Evolutionary conservation across 2,888 invertebrate species (phyloP).

Genomic region (Strigamia transsilvanica): DNA sequence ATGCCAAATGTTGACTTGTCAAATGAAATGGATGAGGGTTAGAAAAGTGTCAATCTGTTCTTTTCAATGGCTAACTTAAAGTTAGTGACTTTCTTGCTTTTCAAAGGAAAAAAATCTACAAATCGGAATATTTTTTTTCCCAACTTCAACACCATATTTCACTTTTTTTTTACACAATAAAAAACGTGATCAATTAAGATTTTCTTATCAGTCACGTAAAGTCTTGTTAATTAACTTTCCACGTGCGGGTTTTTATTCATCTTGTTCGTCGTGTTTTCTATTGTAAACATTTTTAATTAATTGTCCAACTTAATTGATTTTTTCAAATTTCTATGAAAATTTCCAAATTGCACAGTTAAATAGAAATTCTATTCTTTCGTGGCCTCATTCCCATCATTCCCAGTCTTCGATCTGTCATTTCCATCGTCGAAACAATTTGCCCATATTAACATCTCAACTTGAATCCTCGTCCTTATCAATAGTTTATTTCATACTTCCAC

Average conservation of each 20-base stretch:
- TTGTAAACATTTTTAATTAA: constrained; percentile 12
- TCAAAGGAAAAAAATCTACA: not conserved
- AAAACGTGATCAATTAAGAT: not conserved
- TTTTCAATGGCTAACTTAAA: constrained; percentile 3
- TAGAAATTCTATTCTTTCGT: no score
- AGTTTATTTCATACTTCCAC: not conserved
- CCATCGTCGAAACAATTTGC: no score
- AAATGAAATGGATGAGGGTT: constrained; percentile 37
- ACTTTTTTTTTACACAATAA: no score
- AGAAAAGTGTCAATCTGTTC: constrained; percentile 35
- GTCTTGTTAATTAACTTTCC: constrained; percentile 16
- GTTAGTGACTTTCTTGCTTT: not conserved
- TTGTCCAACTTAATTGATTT: not conserved
- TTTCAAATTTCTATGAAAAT: not conserved
- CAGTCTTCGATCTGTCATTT: no score
- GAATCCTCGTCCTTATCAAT: no score
- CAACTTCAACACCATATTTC: no score
- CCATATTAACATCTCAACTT: no score
- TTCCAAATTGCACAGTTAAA: not conserved
- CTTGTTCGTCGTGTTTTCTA: not conserved
- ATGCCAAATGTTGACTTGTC: constrained; percentile 43
- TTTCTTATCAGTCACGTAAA: not conserved
- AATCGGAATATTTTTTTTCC: not conserved
- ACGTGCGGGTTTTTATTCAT: not conserved
- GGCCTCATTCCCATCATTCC: no score